phyloP scores from a whole-genome alignment of 2,797 vertebrate genomes.

The Poliocrania exsul region DNA sequence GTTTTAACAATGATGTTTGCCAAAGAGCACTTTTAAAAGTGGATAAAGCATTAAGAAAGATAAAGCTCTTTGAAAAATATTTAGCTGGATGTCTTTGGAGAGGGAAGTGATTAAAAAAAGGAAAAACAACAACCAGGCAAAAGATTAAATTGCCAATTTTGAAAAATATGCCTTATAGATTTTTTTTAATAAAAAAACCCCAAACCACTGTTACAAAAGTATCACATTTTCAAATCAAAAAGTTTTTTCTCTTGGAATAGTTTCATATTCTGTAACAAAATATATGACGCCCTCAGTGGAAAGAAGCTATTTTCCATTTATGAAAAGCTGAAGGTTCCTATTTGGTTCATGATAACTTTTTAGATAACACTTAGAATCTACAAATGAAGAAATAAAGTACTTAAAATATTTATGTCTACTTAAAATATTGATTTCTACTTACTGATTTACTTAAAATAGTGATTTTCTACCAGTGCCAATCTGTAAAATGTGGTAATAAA shows the following conservation, averaged over 20 bases:
- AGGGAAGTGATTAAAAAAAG: not conserved
- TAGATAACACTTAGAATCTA: not conserved
- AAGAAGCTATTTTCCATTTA: not conserved
- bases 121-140: not conserved
- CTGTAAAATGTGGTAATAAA: not conserved
- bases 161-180: not conserved
- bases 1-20: not conserved
- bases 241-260: not conserved
- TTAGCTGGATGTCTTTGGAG: not conserved
- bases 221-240: not conserved
- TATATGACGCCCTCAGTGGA: not conserved
- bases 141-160: not conserved
- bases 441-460: not conserved
- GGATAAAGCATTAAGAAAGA: not conserved
- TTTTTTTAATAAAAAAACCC: accelerated
- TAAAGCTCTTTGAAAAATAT: not conserved
- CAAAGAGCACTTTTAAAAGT: not conserved
- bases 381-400: not conserved
- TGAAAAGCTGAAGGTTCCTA: not conserved
- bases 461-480: not conserved
- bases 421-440: not conserved
- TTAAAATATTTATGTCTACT: not conserved
- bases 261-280: not conserved
- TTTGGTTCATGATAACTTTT: not conserved
- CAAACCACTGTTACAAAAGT: not conserved